Base-by-base conservation (phyloP, 1,140 invertebrate genomes). In the Bombus waltoni region DNA sequence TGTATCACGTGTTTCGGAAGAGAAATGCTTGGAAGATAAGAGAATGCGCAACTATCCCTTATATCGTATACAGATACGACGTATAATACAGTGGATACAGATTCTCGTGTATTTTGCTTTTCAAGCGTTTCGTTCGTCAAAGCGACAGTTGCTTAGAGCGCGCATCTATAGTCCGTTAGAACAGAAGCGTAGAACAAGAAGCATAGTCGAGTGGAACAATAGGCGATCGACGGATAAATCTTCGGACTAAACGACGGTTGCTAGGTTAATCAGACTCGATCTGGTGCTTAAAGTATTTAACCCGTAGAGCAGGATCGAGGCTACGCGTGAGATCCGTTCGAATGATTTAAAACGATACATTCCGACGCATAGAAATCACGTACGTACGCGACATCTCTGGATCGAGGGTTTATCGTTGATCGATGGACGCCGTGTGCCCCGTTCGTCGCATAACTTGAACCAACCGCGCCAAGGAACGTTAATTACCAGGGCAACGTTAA, bases 401-500 rank as follows among this genome's bases (percentile, higher is more conserved):
- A 44, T 83, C 74, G 47, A 38, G 53, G 65, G 40, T 79, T 71
- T 79, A 71, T 79, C 65, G 66, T 11, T 71, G 83, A 62, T 53
- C 74, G 53, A 81, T 85, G 70, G 77, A 73, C 59, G n/a, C 25
- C 8, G 59, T 6, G 4, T 40, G 53, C 11, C 18, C 35, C 6
- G 40, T 38, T 2, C 32, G 25, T 10, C 77, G 70, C 77, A 73
- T 57, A 80, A 81, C 70, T 85, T 42, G 13, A 32, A 40, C 57
- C 57, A 35, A 62, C 38, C 42, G 25, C 72, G 35, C 42, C 42
- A 81, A 80, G 57, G 68, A 65, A 85, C 83, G 70, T 73, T 80
- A 84, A 84, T 84, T 84, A 79, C 57, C 68, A 74, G 81, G 77
- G n/a, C 79, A 85, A 44, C 59, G 70, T 81, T 85, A 81, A 81